Conservation (phyloP, 2,888 invertebrate genomes). For the Pedicia rivosa region DNA sequence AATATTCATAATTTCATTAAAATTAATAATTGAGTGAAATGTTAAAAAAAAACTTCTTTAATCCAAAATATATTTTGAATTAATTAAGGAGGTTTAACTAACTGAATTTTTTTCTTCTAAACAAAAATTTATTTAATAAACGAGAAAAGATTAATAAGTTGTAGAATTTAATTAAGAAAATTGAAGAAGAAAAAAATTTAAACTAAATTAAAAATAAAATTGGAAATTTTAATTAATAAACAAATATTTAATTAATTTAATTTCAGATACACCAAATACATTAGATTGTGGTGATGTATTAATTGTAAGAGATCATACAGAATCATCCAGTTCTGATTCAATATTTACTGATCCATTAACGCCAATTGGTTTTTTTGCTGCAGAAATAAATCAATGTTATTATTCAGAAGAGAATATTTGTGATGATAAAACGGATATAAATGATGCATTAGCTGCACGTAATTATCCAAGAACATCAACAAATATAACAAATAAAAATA, state of each 20-base stretch:
- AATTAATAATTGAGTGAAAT: no score
- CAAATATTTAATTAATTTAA: slow-evolving; percentile 2
- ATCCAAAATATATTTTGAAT: no score
- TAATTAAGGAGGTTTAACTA: no score
- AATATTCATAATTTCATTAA: no score
- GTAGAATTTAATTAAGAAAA: slow-evolving; percentile 11
- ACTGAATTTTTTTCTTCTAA: no score
- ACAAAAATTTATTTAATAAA: no score
- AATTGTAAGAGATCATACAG: slow-evolving; percentile 18
- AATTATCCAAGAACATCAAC: slow-evolving; percentile 14
- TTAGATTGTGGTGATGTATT: slow-evolving; percentile 17
- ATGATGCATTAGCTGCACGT: slow-evolving; percentile 13
- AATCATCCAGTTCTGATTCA: slow-evolving; percentile 47
- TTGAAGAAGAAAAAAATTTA: slow-evolving; percentile 8
- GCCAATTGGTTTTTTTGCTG: slow-evolving; percentile 40
- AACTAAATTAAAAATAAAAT: neutral
- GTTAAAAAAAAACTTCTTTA: no score
- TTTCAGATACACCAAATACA: slow-evolving; percentile 9
- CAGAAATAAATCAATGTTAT: slow-evolving; percentile 46
- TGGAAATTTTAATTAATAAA: no score
- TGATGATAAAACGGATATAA: slow-evolving; percentile 18
- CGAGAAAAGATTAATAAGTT: no score
- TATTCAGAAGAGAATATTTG: slow-evolving; percentile 40
- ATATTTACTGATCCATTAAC: slow-evolving; percentile 59
- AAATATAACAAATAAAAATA: neutral